These are phyloP conservation scores for Apostichopus californicus DNA, from an alignment of 35 echinoderm and acorn worm genomes.

Conservation along the genomic window DNA sequence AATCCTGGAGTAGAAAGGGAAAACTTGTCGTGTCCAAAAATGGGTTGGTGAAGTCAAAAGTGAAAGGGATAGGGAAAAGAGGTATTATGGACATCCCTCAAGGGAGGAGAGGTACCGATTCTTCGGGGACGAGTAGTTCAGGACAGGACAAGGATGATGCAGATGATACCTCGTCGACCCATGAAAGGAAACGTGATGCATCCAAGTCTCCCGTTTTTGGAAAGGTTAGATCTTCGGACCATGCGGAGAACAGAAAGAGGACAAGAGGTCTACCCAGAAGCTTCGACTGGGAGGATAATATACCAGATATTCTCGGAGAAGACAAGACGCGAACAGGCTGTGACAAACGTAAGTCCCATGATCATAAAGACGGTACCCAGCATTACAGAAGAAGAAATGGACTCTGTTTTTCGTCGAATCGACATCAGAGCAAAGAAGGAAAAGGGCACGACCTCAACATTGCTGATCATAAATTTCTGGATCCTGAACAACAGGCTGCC, in stretches of 20 bases:
- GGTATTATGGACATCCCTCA: neutral
- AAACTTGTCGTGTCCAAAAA: constrained; percentile 21
- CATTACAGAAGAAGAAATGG: neutral
- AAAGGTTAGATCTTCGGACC: neutral
- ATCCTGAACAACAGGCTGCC: neutral
- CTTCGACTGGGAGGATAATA: neutral
- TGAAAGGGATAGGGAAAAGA: neutral
- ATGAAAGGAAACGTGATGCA: neutral
- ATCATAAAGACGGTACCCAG: neutral
- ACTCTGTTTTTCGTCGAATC: neutral
- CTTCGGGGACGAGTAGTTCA: neutral
- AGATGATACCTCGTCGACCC: neutral
- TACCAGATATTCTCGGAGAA: neutral
- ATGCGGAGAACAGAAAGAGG: neutral
- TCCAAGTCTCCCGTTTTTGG: neutral
- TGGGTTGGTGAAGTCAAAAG: constrained; percentile 4
- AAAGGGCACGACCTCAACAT: neutral
- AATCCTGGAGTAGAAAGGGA: constrained; percentile 19
- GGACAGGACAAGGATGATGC: neutral
- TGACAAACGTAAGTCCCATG: neutral
- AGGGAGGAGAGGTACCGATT: neutral
- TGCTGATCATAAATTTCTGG: neutral
- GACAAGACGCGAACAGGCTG: neutral
- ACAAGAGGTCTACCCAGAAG: neutral
- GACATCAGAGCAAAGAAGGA: neutral